These are phyloP conservation scores for Orientallactaga sibirica DNA, from an alignment of 2,797 vertebrate species.

Conservation along the genomic window DNA sequence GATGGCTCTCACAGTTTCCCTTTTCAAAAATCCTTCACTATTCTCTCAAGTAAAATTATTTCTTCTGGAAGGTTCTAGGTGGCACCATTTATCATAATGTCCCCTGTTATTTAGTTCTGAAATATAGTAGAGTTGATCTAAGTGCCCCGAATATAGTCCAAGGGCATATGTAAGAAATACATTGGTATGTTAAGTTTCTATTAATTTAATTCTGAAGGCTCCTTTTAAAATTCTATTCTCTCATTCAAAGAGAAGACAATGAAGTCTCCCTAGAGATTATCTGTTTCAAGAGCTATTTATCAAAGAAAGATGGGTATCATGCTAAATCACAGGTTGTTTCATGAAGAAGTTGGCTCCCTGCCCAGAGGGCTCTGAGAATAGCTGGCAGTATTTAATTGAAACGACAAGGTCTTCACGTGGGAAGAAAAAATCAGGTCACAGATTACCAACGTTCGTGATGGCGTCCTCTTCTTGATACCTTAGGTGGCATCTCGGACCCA, in stretches of 20 bases:
- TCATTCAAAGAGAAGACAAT: conserved; percentile 45
- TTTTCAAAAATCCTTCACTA: conserved; percentile 7
- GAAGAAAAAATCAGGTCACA: not conserved
- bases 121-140: not conserved
- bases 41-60: conserved; percentile 2
- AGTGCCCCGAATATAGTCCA: not conserved
- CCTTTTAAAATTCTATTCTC: conserved; percentile 28
- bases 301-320: not conserved
- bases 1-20: not conserved
- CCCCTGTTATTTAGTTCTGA: conserved; percentile 50
- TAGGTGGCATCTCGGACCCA: conserved; percentile 51
- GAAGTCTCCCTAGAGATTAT: not conserved
- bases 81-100: not conserved
- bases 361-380: not conserved
- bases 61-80: conserved; percentile 29
- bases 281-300: conserved; percentile 19
- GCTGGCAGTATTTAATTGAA: not conserved
- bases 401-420: not conserved
- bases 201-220: conserved; percentile 26
- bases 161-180: conserved; percentile 1
- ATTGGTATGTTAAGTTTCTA: not conserved
- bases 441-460: conserved; percentile 25
- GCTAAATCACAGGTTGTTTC: not conserved
- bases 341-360: not conserved
- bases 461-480: conserved; percentile 61